These are phyloP conservation scores for Mormyrus hasselquistii DNA, from an alignment of 2,797 vertebrate species.

Conservation along the genomic window DNA sequence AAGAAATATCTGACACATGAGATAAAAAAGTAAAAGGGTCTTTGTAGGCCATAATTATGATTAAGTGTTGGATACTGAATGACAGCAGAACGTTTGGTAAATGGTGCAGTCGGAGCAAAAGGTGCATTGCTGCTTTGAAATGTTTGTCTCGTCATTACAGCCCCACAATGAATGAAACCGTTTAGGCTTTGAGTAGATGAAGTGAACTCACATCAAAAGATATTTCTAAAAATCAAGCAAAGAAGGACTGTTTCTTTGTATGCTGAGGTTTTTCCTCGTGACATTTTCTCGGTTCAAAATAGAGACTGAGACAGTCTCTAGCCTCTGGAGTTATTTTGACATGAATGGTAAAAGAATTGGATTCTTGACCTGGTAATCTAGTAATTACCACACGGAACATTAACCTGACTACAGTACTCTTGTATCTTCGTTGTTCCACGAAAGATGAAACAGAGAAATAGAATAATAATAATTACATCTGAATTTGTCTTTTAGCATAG, in stretches of 20 bases:
- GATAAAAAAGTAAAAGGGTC: not conserved
- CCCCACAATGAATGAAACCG: not conserved
- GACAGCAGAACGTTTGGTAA: not conserved
- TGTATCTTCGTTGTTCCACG: not conserved
- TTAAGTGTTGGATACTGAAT: not conserved
- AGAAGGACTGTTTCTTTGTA: not conserved
- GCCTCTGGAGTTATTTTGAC: not conserved
- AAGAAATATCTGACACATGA: not conserved
- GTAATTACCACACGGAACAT: not conserved
- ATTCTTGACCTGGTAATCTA: not conserved
- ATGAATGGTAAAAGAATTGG: not conserved
- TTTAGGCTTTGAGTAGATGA: not conserved
- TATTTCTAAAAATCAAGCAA: not conserved
- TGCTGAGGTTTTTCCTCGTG: not conserved
- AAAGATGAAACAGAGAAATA: not conserved
- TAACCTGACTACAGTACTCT: not conserved
- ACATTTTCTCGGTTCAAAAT: not conserved
- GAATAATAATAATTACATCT: not conserved
- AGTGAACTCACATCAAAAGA: not conserved
- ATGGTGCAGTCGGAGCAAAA: not conserved
- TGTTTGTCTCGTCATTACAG: not conserved
- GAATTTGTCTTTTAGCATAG: not conserved
- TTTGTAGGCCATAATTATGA: not conserved
- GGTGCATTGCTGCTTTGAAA: not conserved
- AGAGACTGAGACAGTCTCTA: not conserved